phyloP scores from a whole-genome alignment of 2,888 invertebrate genomes.

The Andrena marginata region DNA sequence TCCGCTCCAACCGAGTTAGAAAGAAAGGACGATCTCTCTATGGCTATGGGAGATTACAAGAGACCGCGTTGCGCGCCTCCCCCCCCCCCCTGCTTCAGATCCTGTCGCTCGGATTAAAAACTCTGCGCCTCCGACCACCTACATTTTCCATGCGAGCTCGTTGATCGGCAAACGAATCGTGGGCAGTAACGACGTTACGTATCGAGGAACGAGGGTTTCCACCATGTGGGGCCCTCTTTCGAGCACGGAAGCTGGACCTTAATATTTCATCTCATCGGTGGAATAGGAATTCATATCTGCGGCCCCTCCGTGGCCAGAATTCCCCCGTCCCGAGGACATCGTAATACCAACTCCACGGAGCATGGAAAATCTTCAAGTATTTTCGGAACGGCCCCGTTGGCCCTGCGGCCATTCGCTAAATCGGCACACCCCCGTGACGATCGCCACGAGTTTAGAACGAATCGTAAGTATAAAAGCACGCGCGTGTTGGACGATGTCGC shows the following conservation, averaged over 20 bases:
- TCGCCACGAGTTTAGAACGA: constrained; percentile 3
- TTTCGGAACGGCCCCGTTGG: constrained; percentile 37
- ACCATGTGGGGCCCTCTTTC: constrained; percentile 51
- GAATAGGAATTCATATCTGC: constrained; percentile 81
- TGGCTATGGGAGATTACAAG: constrained; percentile 62
- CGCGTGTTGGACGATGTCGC: not conserved
- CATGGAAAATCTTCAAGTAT: constrained; percentile 54
- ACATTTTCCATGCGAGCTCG: not conserved
- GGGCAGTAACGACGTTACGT: constrained; percentile 21
- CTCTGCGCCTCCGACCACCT: constrained; percentile 3
- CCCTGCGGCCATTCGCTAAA: constrained; percentile 36
- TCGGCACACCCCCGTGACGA: constrained; percentile 13
- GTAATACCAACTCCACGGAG: constrained; percentile 28
- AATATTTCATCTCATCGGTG: constrained; percentile 82
- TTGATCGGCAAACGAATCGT: constrained; percentile 35
- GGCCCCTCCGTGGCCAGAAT: constrained; percentile 53
- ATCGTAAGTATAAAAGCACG: not conserved
- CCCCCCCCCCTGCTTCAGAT: constrained; percentile 27
- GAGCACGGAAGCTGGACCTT: constrained; percentile 56
- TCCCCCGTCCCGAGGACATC: constrained; percentile 1
- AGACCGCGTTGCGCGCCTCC: constrained; percentile 33
- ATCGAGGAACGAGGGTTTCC: constrained; percentile 75
- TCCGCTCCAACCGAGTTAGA: constrained; percentile 13
- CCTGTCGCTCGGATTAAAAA: constrained; percentile 38
- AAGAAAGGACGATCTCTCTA: constrained; percentile 51